Conservation (phyloP, 2,113 vertebrate genomes). For the Ictidomys tridecemlineatus region DNA sequence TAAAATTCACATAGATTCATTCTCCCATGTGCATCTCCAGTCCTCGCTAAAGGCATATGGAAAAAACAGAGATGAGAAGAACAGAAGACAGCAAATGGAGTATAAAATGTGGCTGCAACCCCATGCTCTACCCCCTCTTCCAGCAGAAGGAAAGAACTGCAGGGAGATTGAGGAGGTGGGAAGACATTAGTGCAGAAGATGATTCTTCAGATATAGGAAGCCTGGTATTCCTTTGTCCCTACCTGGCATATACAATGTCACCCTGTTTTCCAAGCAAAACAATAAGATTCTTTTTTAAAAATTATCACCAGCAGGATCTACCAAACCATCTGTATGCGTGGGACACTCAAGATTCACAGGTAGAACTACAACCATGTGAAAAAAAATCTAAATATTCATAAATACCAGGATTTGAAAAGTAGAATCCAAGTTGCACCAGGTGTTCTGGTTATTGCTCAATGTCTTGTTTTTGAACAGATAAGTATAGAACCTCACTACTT, state of each 20-base stretch:
- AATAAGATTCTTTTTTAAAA: neutral
- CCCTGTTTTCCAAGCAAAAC: constrained; percentile 32
- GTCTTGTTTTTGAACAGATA: constrained; percentile 23
- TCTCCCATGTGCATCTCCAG: constrained; percentile 20
- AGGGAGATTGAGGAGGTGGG: neutral
- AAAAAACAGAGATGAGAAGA: constrained; percentile 52
- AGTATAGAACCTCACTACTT: neutral
- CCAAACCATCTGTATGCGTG: constrained; percentile 40
- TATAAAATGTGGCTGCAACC: constrained; percentile 39
- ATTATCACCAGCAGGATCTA: neutral
- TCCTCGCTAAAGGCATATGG: neutral
- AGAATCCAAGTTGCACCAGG: neutral
- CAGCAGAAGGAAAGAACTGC: constrained; percentile 4
- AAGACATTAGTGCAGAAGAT: constrained; percentile 31
- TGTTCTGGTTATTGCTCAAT: neutral
- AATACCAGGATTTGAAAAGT: constrained; percentile 39
- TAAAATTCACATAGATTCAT: neutral
- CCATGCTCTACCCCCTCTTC: neutral
- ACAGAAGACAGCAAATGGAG: constrained; percentile 64
- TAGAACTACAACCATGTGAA: neutral
- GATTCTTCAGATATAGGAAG: neutral
- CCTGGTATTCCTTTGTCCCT: neutral
- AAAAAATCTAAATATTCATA: constrained; percentile 65
- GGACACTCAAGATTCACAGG: constrained; percentile 45
- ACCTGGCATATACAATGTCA: neutral